A percentile compares a stretch with the other conserved stretches of the same genome.
Conservation (phyloP, 2,797 vertebrate species). For the Bufotes viridis region DNA sequence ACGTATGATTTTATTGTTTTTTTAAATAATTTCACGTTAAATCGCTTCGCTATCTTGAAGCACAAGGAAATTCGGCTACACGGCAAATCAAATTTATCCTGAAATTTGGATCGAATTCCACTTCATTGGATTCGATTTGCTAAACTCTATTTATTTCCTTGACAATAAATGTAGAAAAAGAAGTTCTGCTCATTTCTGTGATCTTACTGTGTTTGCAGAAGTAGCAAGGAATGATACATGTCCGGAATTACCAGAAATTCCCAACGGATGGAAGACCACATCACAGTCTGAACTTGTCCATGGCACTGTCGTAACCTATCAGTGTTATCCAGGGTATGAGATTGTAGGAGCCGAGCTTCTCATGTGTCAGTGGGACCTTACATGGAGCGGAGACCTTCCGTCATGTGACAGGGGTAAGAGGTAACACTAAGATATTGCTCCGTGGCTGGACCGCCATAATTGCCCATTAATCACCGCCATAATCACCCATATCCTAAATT, state of each 20-base stretch:
- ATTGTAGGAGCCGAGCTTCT: constrained; percentile 87
- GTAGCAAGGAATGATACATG: constrained; percentile 94
- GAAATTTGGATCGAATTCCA: no score
- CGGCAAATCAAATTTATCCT: no score
- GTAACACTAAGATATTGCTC: background rate
- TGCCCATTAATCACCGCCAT: no score
- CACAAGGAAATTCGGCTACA: no score
- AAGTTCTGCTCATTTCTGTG: background rate
- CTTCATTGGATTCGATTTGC: no score
- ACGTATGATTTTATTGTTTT: no score
- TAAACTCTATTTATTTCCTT: background rate
- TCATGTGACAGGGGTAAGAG: constrained; percentile 88
- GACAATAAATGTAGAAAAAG: background rate
- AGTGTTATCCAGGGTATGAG: constrained; percentile 93
- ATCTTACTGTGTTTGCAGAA: constrained; percentile 73
- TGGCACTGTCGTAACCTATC: constrained; percentile 92
- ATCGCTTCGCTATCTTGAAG: no score
- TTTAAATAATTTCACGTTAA: no score
- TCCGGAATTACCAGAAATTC: constrained; percentile 91
- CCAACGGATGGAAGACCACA: constrained; percentile 92
- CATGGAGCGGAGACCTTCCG: constrained; percentile 92
- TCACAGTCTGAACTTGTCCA: constrained; percentile 93
- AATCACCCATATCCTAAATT: no score
- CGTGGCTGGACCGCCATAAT: background rate
- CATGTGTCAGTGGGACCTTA: constrained; percentile 97